Evolutionary conservation across 1,140 invertebrate genomes (phyloP).

Genomic region (Tenebrio molitor): DNA sequence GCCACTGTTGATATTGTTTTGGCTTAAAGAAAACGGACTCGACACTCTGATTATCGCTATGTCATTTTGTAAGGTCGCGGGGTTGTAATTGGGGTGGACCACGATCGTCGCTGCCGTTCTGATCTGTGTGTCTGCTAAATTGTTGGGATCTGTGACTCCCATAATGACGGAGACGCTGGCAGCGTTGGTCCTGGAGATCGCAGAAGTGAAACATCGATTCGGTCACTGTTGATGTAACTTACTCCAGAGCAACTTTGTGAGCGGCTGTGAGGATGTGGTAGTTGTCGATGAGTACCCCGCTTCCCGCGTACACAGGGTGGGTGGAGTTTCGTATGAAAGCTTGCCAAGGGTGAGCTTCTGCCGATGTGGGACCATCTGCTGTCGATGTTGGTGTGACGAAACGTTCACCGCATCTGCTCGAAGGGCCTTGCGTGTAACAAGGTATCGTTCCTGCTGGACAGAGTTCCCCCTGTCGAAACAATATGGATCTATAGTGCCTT

Average conservation of each 20-base stretch:
- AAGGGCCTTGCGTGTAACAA: constrained; percentile 50
- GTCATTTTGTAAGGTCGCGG: constrained; percentile 72
- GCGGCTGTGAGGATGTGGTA: constrained; percentile 63
- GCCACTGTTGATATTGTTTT: constrained; percentile 71
- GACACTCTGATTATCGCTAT: constrained; percentile 74
- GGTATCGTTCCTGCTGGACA: constrained; percentile 55
- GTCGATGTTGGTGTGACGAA: constrained; percentile 47
- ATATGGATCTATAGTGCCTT: constrained; percentile 10
- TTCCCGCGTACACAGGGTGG: constrained; percentile 55
- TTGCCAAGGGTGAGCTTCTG: constrained; percentile 62
- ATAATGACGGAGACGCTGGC: constrained; percentile 51
- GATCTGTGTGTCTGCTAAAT: constrained; percentile 49
- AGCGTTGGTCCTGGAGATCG: constrained; percentile 52
- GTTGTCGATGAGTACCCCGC: constrained; percentile 61
- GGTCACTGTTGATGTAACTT: constrained; percentile 37
- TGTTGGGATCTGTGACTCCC: constrained; percentile 54
- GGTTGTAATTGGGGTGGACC: constrained; percentile 72
- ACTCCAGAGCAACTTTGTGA: constrained; percentile 62
- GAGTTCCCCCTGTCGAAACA: constrained; percentile 6
- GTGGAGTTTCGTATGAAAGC: constrained; percentile 61
- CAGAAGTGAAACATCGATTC: too few species aligned
- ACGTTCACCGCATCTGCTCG: constrained; percentile 54
- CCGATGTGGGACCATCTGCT: constrained; percentile 50
- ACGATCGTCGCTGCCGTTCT: constrained; percentile 48
- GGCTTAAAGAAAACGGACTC: constrained; percentile 66